A percentile compares a stretch with the other conserved stretches of the same genome.
These are phyloP conservation scores for Corydoras sp. DNA, from an alignment of 2,113 vertebrate species.

Conservation along the genomic window DNA sequence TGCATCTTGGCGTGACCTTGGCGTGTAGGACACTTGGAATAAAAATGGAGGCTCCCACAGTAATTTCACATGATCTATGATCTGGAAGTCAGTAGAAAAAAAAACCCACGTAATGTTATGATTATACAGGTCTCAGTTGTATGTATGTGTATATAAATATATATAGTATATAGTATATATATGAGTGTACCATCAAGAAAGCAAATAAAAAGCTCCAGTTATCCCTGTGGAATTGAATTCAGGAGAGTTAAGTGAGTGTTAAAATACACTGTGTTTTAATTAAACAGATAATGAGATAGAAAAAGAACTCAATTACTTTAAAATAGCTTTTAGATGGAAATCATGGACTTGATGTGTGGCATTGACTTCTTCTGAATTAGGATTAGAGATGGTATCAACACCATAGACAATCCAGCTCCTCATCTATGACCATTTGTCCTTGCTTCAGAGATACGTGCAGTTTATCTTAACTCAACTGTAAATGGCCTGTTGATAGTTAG, in stretches of 20 bases:
- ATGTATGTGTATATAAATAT: too few species aligned
- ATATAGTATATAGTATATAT: too few species aligned
- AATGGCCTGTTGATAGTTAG: conserved; percentile 11
- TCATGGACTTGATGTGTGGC: conserved; percentile 11
- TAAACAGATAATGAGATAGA: conserved; percentile 31
- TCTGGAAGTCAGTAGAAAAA: too few species aligned
- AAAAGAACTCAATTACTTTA: conserved; percentile 24
- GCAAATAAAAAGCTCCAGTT: too few species aligned
- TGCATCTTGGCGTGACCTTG: too few species aligned
- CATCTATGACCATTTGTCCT: not conserved
- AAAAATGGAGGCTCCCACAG: too few species aligned
- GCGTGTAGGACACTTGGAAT: too few species aligned
- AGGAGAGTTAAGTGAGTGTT: not conserved
- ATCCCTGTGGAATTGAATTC: too few species aligned
- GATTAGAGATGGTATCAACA: conserved; percentile 20
- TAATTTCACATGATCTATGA: too few species aligned
- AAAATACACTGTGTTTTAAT: conserved; percentile 27
- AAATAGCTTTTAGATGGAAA: conserved; percentile 28
- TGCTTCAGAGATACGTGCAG: conserved; percentile 9
- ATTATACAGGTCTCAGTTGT: too few species aligned
- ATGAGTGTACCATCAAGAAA: too few species aligned
- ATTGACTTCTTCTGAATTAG: conserved; percentile 21
- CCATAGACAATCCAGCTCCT: not conserved
- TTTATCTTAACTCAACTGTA: not conserved
- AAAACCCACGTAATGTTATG: too few species aligned